These are phyloP conservation scores for Chrosomus eos DNA, from an alignment of 2,797 vertebrate species.

Conservation along the genomic window DNA sequence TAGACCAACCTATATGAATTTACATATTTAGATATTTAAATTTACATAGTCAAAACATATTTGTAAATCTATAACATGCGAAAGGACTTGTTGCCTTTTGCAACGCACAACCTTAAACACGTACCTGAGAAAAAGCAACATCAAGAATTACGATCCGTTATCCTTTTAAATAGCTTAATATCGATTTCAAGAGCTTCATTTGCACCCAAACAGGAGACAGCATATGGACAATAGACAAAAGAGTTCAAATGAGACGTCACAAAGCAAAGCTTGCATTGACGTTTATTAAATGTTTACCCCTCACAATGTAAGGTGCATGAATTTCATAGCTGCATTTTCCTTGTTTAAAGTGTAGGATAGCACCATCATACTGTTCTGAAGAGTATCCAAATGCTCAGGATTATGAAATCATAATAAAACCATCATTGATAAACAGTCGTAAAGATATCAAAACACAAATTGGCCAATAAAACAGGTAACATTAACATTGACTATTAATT, in stretches of 20 bases:
- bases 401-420: slow-evolving; percentile 72
- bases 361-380: slow-evolving; percentile 77
- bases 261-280: slow-evolving; percentile 64
- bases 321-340: slow-evolving; percentile 81
- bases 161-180: not conserved
- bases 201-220: slow-evolving; percentile 4
- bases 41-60: slow-evolving; percentile 38
- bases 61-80: slow-evolving; percentile 25
- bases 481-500: slow-evolving; percentile 69
- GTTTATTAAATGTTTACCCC: slow-evolving; percentile 65
- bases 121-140: slow-evolving; percentile 60
- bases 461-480: slow-evolving; percentile 66
- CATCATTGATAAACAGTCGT: slow-evolving; percentile 68
- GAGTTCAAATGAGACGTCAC: slow-evolving; percentile 29
- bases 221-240: not conserved
- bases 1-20: slow-evolving; percentile 36
- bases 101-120: slow-evolving; percentile 48
- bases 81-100: slow-evolving; percentile 31
- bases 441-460: slow-evolving; percentile 76
- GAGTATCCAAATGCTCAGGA: slow-evolving; percentile 75
- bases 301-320: slow-evolving; percentile 66
- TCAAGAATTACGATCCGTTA: slow-evolving; percentile 6
- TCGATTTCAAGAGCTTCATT: slow-evolving; percentile 13
- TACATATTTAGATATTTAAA: slow-evolving; percentile 36
- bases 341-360: slow-evolving; percentile 83